Evolutionary conservation across 2,113 vertebrate species (phyloP), one percentile per base, ranked within the genome.

Genomic region (Atlantisia rogersi): DNA sequence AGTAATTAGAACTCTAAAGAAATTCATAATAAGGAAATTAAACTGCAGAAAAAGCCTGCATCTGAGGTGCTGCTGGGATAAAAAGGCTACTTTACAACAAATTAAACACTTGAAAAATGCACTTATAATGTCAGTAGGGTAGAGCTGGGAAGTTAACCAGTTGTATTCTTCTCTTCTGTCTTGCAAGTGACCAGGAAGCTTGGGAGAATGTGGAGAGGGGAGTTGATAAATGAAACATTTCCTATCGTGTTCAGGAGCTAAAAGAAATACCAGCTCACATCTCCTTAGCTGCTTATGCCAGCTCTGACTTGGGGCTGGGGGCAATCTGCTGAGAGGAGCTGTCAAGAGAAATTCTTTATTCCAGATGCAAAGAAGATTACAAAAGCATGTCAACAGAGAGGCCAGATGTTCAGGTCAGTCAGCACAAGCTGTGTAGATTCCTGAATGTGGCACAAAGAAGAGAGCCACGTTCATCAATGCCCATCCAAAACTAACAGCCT

Each of bases 1-100:
- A 92, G 86, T 96, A 96, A 97, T 97, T 95, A 96, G 92, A 95
- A 97, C 86, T 92, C 96, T 92, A 84, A 94, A 91, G 79, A 78
- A 92, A 96, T 92, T 79, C 75, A 35, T 92, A 88, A 88, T 82
- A 75, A 96, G 82, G 95, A 87, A 94, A 94, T 95, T 84, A 82
- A 90, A 73, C 32, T 50, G 80, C n/a, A 92, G 88, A 62, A 67
- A 42, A 65, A 83, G 87, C 60, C 89, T 94, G 83, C 67, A 76
- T 93, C 87, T 28, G 37, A 71, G 90, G 79, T 90, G 87, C 80
- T 94, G 91, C 90, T 92, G 40, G 44, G 81, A 67, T 88, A 73
- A 87, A 53, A 95, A 94, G 89, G 69, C 86, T 79, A 40, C 91
- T 88, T 86, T 81, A 63, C 56, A 40, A 69, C 46, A 71, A 78